phyloP scores from a whole-genome alignment of 2,113 vertebrate species.

The Mormyrus iriodes region DNA sequence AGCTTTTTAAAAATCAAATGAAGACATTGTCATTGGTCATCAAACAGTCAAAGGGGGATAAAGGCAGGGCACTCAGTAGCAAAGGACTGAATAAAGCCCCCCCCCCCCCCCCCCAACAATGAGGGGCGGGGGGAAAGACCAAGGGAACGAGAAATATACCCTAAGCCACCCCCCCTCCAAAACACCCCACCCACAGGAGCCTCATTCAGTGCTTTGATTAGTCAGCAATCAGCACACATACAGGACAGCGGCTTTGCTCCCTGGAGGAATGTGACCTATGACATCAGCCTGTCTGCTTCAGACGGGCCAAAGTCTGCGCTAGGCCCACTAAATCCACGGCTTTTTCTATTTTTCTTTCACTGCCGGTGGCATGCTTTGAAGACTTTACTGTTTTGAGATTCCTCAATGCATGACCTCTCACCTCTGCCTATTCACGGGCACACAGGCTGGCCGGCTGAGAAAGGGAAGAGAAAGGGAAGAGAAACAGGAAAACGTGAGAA shows the following conservation, averaged over 20 bases:
- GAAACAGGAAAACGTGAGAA: slow-evolving; percentile 57
- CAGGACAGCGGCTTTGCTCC: slow-evolving; percentile 60
- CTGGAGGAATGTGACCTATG: slow-evolving; percentile 66
- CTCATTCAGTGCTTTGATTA: slow-evolving; percentile 53
- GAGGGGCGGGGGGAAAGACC: background rate
- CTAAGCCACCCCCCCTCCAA: slow-evolving; percentile 35
- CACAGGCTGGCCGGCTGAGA: slow-evolving; percentile 36
- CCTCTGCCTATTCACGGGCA: slow-evolving; percentile 35
- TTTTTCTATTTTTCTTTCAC: slow-evolving; percentile 25
- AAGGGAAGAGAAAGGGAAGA: slow-evolving; percentile 33
- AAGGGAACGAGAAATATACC: slow-evolving; percentile 44
- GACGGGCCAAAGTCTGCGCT: slow-evolving; percentile 58
- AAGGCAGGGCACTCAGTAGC: background rate
- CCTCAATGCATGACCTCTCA: slow-evolving; percentile 35
- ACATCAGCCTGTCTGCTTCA: slow-evolving; percentile 59
- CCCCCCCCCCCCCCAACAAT: background rate
- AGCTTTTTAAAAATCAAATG: background rate
- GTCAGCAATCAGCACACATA: slow-evolving; percentile 65
- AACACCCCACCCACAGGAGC: slow-evolving; percentile 16
- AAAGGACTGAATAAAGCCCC: background rate
- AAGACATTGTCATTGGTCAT: slow-evolving; percentile 3
- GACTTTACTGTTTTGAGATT: slow-evolving; percentile 34
- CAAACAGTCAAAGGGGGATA: background rate
- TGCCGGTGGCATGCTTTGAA: slow-evolving; percentile 51
- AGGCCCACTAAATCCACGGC: slow-evolving; percentile 36